Evolutionary conservation across 2,797 vertebrate species (phyloP), one percentile per base, ranked within the genome.

Genomic region (Hylomyscus alleni): DNA sequence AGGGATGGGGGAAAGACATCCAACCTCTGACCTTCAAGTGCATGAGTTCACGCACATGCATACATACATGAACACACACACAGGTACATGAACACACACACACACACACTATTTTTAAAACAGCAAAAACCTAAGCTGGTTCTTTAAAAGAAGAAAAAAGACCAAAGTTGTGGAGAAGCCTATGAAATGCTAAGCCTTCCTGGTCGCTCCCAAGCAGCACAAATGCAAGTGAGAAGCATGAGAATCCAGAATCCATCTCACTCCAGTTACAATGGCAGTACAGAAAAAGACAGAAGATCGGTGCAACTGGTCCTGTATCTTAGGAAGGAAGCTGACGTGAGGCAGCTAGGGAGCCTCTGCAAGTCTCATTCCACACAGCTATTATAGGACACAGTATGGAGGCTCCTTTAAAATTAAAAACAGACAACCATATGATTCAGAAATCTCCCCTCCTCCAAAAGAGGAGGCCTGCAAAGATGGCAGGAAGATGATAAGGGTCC

Each of bases 351-450:
- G 24, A n/a, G 73, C 11, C 15, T 3, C 20, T 13, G 52, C 17
- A 60, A 78, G 9, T 22, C 52, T 50, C 37, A 34, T 73, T 34
- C 19, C 3, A 29, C 6, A 2, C 44, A 19, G 40, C 82, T 91
- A 73, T 80, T 86, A 87, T 20, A 54, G 75, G 86, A 77, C 69
- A 73, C 89, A 81, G 73, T 50, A 34, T 34, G 81, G 89, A 85
- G 20, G 65, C 60, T 54, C 89, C 75, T 95, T 50, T 60, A 52
- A 86, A 81, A 29, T 62, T 62, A 81, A 91, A 78, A 86, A 31
- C 89, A 80, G 82, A 20, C 44, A 2, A 26, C 67, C 83, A 22
- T 87, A 29, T 72, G 93, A 86, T 29, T 86, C 89, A 52, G 75
- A 52, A 87, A 91, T 91, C 40, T 75, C 62, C 34, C 52, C 24